These are phyloP conservation scores for Ischnus inquisitorius DNA, from an alignment of 2,888 invertebrate species.

Conservation along the genomic window DNA sequence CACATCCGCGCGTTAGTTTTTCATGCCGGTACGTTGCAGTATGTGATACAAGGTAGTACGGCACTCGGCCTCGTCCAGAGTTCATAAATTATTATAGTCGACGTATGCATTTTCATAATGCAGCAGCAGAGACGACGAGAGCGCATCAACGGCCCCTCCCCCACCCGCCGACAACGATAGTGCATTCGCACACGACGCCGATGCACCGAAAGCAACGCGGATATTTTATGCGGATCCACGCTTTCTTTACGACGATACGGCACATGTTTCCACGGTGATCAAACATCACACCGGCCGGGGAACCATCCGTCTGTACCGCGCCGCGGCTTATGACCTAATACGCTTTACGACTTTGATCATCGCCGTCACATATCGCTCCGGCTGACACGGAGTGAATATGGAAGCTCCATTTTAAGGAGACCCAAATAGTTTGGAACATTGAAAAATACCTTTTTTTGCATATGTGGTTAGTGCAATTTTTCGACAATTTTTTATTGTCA, in stretches of 20 bases:
- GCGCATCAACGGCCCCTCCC: too few relatives aligned
- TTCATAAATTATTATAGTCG: slow-evolving; percentile 77
- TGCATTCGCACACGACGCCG: slow-evolving; percentile 47
- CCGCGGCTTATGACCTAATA: slow-evolving; percentile 39
- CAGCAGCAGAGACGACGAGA: slow-evolving; percentile 48
- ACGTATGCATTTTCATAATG: slow-evolving; percentile 78
- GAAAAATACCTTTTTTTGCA: not conserved
- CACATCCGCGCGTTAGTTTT: not conserved
- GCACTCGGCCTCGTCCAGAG: slow-evolving; percentile 66
- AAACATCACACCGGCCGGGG: slow-evolving; percentile 32
- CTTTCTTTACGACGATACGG: slow-evolving; percentile 59
- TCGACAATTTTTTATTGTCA: too few relatives aligned
- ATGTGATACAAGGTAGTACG: slow-evolving; percentile 58
- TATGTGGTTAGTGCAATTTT: too few relatives aligned
- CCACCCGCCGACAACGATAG: slow-evolving; percentile 46
- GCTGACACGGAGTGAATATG: not conserved
- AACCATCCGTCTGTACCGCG: slow-evolving; percentile 33
- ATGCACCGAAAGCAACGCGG: slow-evolving; percentile 37
- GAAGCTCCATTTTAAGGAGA: not conserved
- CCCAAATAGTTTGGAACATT: not conserved
- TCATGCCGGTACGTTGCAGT: slow-evolving; percentile 25
- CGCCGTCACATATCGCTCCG: not conserved
- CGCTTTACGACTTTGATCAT: slow-evolving; percentile 42
- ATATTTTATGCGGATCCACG: slow-evolving; percentile 67
- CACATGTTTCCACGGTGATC: slow-evolving; percentile 54